Evolutionary conservation across 2,797 vertebrate genomes (phyloP).

Genomic region (Gallinago nigripennis): DNA sequence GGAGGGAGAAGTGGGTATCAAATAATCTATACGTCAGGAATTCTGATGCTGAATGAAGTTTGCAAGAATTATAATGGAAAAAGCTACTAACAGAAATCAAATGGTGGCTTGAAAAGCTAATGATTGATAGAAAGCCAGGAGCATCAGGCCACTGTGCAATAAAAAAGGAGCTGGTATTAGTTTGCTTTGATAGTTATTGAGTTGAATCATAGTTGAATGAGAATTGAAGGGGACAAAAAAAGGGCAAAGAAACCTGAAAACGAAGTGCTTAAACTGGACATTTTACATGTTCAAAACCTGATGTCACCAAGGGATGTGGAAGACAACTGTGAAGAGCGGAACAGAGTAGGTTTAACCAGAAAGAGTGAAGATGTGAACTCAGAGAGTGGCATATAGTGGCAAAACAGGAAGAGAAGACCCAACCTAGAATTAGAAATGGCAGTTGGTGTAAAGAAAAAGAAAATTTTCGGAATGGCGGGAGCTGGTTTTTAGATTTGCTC

Average conservation of each 20-base stretch:
- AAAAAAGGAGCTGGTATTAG: background rate
- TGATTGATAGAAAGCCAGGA: background rate
- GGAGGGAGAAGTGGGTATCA: background rate
- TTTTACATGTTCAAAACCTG: background rate
- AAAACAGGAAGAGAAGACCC: background rate
- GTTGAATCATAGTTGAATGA: background rate
- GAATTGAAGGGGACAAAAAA: background rate
- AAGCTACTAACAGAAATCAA: background rate
- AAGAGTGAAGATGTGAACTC: background rate
- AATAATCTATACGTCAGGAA: background rate
- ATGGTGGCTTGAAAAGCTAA: background rate
- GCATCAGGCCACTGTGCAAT: background rate
- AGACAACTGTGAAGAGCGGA: background rate
- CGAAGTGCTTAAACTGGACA: background rate
- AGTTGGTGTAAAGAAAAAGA: background rate
- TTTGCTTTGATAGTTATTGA: background rate
- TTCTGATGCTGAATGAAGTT: background rate
- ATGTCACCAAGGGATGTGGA: background rate
- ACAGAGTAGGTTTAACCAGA: background rate
- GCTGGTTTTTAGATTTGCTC: background rate
- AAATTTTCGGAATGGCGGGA: background rate
- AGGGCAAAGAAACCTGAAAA: background rate
- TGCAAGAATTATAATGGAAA: background rate
- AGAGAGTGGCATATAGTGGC: background rate
- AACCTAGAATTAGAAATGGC: background rate